Evolutionary conservation across 2,888 invertebrate genomes (phyloP).

Genomic region (Caprella mutica): DNA sequence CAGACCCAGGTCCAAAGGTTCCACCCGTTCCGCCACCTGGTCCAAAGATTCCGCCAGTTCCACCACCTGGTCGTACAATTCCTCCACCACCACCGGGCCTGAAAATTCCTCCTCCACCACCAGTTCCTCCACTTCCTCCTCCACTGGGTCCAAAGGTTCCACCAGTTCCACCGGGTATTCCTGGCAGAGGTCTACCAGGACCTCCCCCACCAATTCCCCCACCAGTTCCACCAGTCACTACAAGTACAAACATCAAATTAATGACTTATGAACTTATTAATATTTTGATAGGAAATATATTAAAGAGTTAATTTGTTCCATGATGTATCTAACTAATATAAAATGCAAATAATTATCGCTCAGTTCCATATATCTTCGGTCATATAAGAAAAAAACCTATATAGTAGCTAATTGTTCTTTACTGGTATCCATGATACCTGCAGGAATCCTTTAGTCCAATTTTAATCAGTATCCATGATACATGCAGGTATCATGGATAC

Average conservation of each 20-base stretch:
- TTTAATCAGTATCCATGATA: no score
- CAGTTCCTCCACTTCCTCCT: neutral
- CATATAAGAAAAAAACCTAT: no score
- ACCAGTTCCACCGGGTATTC: neutral
- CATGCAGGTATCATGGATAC: no score
- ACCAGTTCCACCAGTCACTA: slow-evolving; percentile 11
- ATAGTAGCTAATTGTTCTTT: no score
- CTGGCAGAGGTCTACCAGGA: neutral
- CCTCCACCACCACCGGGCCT: neutral
- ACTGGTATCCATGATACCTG: no score
- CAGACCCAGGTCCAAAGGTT: neutral
- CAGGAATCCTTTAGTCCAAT: no score
- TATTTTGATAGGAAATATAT: no score
- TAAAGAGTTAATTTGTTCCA: no score
- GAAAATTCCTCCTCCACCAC: neutral
- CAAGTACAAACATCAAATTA: no score
- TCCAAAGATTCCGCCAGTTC: slow-evolving; percentile 15
- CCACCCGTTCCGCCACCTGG: slow-evolving; percentile 8
- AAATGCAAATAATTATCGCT: neutral
- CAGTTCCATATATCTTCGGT: no score
- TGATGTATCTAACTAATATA: no score
- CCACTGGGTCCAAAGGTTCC: slow-evolving; percentile 1
- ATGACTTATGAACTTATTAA: no score
- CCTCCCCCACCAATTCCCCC: slow-evolving; percentile 8
- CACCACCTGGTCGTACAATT: slow-evolving; percentile 7